Base-by-base conservation (phyloP, 2,888 invertebrate genomes). In the Heliconius ismenius region DNA sequence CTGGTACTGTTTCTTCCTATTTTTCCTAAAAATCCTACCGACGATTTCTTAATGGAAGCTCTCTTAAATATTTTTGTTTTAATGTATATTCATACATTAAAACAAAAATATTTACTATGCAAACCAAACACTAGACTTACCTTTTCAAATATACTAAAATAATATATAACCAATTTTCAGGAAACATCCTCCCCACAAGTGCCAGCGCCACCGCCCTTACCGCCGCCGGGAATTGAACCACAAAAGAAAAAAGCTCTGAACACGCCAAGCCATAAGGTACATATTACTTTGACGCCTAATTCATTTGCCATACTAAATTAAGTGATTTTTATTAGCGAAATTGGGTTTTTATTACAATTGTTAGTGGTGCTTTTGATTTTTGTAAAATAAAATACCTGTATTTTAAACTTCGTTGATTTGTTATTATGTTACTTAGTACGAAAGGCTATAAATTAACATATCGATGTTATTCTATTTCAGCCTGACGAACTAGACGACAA, bases 191-290 rank as follows among this genome's bases (percentile, higher is more conserved):
- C 94, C 70, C 94, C 94, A 73, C 94, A 94, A 86, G 91, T 94
- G 82, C 94, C 94, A 70, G 94, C 94, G 3, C 94, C 94, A 3
- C 94, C 94, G 3, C 94, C 94, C 11, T 81, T 87, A 73, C 92
- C 91, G 36, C 92, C 93, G 68, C 87, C 86, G 78, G 90, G 88
- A 88, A 89, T 88, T 90, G 95, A 89, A 85, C 95, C 95, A 76
- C 95, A 94, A 86, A 95, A 95, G 90, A 97, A 97, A 88, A 97
- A 97, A 86, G 95, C 96, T 2, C 92, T 97, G 32, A 97, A 97
- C 86, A 97, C 97, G 0, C 97, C 97, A 2, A 96, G 96, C 81
- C 96, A 96, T 87, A 96, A 95, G 91, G 95, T 81, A 76, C 18
- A 74, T 18, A 73, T 76, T 79, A 11, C 39, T 26, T 39, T 76